Base-by-base conservation (phyloP, 2,797 vertebrate species). In the Apodemus agrarius region DNA sequence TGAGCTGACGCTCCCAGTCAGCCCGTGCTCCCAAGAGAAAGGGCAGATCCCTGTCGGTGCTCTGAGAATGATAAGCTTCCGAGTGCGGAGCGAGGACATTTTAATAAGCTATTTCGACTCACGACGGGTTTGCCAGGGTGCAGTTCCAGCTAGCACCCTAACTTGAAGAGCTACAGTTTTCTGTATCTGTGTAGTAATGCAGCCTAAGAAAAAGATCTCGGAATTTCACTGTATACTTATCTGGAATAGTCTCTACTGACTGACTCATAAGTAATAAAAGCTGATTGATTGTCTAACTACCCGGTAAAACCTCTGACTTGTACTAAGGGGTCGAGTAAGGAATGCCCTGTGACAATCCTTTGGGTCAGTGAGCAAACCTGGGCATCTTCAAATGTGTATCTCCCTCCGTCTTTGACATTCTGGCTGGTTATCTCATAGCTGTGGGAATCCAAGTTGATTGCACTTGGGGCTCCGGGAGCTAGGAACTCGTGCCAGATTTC, bases 401-500 rank as follows among this genome's bases (percentile, higher is more conserved):
- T 99, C 63, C 99, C 99, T 1, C 99, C 99, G 96, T 99, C 99
- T 98, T 99, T 99, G 97, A 99, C 99, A 96, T 99, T 99, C 98
- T 99, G 99, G 98, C 99, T 99, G 98, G 99, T 99, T 97, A 99
- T 99, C 98, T 99, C 99, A 84, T 99, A 99, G 98, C 99, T 99
- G 98, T 99, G 99, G 96, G 99, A 99, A 98, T 99, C 99, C 98
- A 99, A 98, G 98, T 99, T 99, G 99, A 99, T 99, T 96, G 99
- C 99, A 97, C 99, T 99, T 85, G 99, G 99, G 37, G 99, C 99
- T 22, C 99, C 99, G 43, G 99, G 99, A 34, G 99, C 99, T 94
- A 99, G 98, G 97, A 99, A 99, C 98, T 99, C 99, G 97, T 99
- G 99, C 99, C 99, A 99, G 98, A 99, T 99, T 98, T 99, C 99